phyloP scores from a whole-genome alignment of 2,113 vertebrate genomes.

The Notiomystis cincta region DNA sequence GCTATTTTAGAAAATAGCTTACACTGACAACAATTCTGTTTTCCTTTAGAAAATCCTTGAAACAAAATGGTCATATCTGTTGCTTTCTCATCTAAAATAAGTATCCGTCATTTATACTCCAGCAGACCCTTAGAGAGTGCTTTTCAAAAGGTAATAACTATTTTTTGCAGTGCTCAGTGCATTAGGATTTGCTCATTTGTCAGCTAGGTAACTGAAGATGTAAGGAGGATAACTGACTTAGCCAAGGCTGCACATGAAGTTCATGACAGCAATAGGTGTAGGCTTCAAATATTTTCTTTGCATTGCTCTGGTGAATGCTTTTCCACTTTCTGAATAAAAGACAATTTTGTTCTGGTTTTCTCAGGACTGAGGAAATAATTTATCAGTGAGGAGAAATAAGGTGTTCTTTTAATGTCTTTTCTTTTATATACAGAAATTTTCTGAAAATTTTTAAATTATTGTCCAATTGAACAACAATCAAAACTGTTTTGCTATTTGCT shows the following conservation, averaged over 20 bases:
- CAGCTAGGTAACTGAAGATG: background rate
- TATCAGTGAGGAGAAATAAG: background rate
- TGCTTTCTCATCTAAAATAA: conserved; percentile 3
- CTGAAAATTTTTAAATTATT: background rate
- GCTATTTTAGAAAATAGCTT: conserved; percentile 19
- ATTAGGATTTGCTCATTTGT: conserved; percentile 28
- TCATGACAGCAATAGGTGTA: background rate
- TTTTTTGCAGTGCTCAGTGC: background rate
- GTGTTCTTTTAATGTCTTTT: fast-evolving
- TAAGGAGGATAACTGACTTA: background rate
- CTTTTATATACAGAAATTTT: background rate
- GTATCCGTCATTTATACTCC: conserved; percentile 1
- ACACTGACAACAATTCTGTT: conserved; percentile 21
- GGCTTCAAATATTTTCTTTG: background rate
- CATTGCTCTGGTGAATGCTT: background rate
- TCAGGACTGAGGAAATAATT: background rate
- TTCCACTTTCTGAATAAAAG: background rate
- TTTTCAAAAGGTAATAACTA: conserved; percentile 36
- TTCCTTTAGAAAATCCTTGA: conserved; percentile 44
- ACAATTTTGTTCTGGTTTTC: background rate
- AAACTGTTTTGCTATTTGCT: background rate
- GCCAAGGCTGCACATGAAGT: background rate
- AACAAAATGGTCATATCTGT: background rate
- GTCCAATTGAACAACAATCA: background rate
- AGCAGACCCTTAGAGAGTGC: background rate